Evolutionary conservation across 2,888 invertebrate genomes (phyloP).

Genomic region (Tetheella fluctuosa): DNA sequence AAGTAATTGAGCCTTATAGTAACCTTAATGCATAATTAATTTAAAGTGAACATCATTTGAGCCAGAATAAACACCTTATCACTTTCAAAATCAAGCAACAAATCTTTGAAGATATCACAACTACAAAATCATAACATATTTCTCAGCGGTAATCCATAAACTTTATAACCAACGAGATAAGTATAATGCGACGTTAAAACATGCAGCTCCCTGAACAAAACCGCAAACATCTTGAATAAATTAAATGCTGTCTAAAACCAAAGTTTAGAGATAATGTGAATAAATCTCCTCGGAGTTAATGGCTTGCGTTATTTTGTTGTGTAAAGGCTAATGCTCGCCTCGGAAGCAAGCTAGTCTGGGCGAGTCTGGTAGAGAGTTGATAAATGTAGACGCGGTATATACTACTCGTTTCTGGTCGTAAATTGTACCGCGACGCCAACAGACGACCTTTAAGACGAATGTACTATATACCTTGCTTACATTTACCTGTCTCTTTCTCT

Average conservation of each 20-base stretch:
- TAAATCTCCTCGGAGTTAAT: background rate
- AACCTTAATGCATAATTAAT: too few relatives aligned
- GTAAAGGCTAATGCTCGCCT: background rate
- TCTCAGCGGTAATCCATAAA: slow-evolving; percentile 4
- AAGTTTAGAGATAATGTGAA: slow-evolving; percentile 6
- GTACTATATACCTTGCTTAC: background rate
- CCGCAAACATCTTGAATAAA: slow-evolving; percentile 6
- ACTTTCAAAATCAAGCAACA: background rate
- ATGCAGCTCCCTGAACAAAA: slow-evolving; percentile 1
- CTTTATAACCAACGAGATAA: background rate
- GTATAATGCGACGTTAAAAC: background rate
- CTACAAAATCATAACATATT: background rate
- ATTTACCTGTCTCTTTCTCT: slow-evolving; percentile 1
- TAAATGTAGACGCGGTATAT: slow-evolving; percentile 17
- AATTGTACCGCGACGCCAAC: slow-evolving; percentile 20
- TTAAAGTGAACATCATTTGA: background rate
- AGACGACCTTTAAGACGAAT: slow-evolving; percentile 10
- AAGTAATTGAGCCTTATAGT: too few relatives aligned
- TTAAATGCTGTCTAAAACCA: slow-evolving; percentile 8
- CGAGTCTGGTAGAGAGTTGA: slow-evolving; percentile 16
- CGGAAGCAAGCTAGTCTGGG: background rate
- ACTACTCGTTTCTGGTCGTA: slow-evolving; percentile 22
- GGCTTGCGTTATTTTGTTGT: slow-evolving; percentile 1
- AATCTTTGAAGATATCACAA: background rate
- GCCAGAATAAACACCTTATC: background rate